Evolutionary conservation across 2,797 vertebrate species (phyloP).

Genomic region (Epinephelus malabaricus): DNA sequence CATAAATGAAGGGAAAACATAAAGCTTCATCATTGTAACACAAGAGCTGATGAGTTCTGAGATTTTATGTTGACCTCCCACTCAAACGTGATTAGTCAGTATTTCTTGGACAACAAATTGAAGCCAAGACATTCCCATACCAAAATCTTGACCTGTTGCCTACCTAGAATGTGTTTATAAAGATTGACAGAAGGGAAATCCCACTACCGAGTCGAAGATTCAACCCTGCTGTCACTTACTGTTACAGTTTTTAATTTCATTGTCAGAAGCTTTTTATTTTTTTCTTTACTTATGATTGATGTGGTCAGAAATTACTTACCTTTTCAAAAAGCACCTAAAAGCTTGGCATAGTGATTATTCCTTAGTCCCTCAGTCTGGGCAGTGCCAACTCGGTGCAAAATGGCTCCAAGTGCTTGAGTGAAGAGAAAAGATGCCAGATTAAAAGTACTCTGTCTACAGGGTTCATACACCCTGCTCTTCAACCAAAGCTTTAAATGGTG

Average conservation of each 20-base stretch:
- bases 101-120: too few species aligned
- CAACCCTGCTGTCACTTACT: neutral
- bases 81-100: too few species aligned
- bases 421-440: constrained; percentile 21
- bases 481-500: constrained; percentile 43
- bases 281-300: neutral
- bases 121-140: too few species aligned
- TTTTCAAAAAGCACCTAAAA: neutral
- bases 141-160: too few species aligned
- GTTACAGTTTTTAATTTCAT: too few species aligned
- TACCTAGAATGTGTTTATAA: too few species aligned
- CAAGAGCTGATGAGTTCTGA: too few species aligned
- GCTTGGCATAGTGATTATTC: constrained; percentile 24
- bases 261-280: neutral
- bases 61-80: too few species aligned
- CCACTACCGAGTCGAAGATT: neutral
- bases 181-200: neutral
- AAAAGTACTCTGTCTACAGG: constrained; percentile 3
- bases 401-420: constrained; percentile 6
- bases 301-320: neutral
- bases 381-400: neutral
- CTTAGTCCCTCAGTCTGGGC: constrained; percentile 20
- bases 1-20: too few species aligned
- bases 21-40: too few species aligned
- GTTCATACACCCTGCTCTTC: constrained; percentile 14